These are phyloP conservation scores for Hippoglossus hippoglossus DNA, from an alignment of 2,797 vertebrate genomes.

Conservation along the genomic window DNA sequence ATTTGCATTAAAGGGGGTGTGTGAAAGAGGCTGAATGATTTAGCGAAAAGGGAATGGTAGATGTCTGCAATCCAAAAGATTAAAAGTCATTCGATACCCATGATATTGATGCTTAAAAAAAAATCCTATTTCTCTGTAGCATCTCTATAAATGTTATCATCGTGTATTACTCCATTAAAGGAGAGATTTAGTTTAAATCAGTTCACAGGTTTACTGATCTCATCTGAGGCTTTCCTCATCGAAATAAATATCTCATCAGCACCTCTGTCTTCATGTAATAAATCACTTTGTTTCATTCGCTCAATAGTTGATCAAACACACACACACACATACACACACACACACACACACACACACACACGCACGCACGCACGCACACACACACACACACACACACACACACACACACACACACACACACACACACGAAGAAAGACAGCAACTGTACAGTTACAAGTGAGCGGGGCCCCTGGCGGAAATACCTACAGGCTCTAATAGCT, in stretches of 20 bases:
- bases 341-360: neutral
- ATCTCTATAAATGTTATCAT: conserved; percentile 21
- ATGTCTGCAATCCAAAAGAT: conserved; percentile 21
- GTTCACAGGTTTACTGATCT: conserved; percentile 42
- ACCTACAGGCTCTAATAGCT: conserved; percentile 75
- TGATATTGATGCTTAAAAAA: neutral
- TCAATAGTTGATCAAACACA: conserved; percentile 23
- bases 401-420: neutral
- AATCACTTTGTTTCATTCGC: conserved; percentile 53
- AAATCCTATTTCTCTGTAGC: conserved; percentile 4
- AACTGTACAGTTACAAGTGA: conserved; percentile 37
- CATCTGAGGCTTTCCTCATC: conserved; percentile 60
- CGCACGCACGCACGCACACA: neutral
- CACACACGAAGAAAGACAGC: conserved; percentile 15
- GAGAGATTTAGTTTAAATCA: conserved; percentile 63
- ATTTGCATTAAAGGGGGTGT: conserved; percentile 21
- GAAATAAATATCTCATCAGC: conserved; percentile 57
- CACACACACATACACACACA: neutral
- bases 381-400: neutral
- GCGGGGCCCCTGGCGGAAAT: conserved; percentile 59
- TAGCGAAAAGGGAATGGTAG: neutral
- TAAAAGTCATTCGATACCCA: conserved; percentile 13
- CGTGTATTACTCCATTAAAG: conserved; percentile 63
- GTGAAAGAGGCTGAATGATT: conserved; percentile 7
- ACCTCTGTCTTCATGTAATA: conserved; percentile 42